Percentiles rank a stretch among this genome's conserved stretches.
Conservation (phyloP, 2,113 vertebrate species). For the Zosterops pallidus region DNA sequence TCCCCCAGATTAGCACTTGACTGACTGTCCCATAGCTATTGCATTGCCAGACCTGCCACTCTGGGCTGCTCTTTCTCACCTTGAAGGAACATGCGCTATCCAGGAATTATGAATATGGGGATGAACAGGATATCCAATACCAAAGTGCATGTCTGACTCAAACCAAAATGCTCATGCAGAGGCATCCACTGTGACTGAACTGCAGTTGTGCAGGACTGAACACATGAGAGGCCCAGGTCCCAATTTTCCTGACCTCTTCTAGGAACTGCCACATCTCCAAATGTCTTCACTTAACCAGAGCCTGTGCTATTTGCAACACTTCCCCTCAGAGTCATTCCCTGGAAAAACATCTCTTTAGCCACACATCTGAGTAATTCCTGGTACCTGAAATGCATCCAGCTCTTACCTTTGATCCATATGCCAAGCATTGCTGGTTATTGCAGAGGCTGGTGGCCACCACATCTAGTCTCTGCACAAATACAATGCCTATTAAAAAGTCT, state of each 20-base stretch:
- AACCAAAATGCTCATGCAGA: background rate
- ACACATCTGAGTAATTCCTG: background rate
- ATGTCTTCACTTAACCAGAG: background rate
- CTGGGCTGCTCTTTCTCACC: background rate
- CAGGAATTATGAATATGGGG: background rate
- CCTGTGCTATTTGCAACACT: background rate
- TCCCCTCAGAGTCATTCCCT: background rate
- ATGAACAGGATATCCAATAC: background rate
- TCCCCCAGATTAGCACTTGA: background rate
- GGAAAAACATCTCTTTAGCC: background rate
- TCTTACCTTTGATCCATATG: background rate
- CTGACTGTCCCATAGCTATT: no score
- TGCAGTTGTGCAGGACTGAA: background rate
- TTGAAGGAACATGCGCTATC: background rate
- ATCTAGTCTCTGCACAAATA: background rate
- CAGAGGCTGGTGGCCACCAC: background rate
- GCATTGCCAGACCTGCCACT: background rate
- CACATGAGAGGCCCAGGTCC: fast-evolving
- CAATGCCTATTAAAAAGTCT: background rate
- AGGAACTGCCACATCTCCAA: background rate
- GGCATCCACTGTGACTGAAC: background rate
- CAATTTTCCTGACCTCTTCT: background rate
- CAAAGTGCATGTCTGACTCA: background rate
- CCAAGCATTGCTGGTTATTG: background rate
- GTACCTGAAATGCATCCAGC: background rate